These are phyloP conservation scores for Cyanistes caeruleus DNA, from an alignment of 2,113 vertebrate genomes.

Conservation along the genomic window DNA sequence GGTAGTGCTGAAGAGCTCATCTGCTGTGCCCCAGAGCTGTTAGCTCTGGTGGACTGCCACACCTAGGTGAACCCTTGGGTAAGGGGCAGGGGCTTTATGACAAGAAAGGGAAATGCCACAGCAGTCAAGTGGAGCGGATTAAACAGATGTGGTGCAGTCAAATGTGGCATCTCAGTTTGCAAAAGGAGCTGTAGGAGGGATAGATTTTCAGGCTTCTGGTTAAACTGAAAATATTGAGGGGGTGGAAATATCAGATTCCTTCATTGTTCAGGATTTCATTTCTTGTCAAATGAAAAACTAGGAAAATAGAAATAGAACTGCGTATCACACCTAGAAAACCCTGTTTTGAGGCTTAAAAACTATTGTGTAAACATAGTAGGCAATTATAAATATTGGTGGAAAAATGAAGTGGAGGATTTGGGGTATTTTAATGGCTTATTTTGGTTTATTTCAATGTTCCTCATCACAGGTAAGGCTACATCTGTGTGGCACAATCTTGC, in stretches of 20 bases:
- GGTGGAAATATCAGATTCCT: neutral
- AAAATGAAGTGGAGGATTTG: neutral
- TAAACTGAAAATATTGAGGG: neutral
- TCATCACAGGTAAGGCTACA: neutral
- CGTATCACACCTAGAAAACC: neutral
- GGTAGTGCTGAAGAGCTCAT: neutral
- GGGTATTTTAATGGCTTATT: neutral
- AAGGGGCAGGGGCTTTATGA: neutral
- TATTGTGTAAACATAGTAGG: neutral
- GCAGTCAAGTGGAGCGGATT: neutral
- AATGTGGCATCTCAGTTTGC: neutral
- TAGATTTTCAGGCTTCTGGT: neutral
- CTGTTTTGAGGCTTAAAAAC: neutral
- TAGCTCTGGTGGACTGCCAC: neutral
- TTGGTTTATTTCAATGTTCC: neutral
- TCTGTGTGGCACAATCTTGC: fast-evolving
- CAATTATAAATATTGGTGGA: neutral
- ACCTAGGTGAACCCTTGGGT: neutral
- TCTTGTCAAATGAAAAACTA: neutral
- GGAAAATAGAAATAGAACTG: neutral
- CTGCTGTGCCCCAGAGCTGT: neutral
- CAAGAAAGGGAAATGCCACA: neutral
- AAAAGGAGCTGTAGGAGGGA: neutral
- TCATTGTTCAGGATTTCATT: neutral
- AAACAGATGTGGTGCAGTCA: neutral